These are phyloP conservation scores for Epinotia ramella DNA, from an alignment of 2,888 invertebrate species.

Conservation along the genomic window DNA sequence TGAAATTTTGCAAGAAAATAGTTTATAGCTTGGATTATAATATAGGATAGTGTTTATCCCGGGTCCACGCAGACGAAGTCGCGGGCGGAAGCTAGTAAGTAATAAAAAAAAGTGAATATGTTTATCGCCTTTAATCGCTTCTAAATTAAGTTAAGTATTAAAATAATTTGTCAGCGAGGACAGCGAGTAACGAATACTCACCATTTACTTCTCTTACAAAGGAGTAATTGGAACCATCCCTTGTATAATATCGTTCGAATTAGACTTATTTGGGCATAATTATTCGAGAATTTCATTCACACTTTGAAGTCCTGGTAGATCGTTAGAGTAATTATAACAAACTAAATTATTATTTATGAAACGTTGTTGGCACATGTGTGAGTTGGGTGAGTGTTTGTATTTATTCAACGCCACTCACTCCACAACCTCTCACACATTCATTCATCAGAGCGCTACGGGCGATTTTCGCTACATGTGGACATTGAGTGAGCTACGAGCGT, in stretches of 20 bases:
- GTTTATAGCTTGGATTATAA: no score
- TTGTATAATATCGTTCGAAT: conserved; percentile 8
- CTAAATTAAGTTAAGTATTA: neutral
- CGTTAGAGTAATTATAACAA: conserved; percentile 15
- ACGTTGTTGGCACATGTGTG: neutral
- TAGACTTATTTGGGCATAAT: conserved; percentile 24
- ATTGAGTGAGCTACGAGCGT: no score
- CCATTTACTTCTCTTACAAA: conserved; percentile 11
- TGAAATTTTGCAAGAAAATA: no score
- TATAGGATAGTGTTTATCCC: no score
- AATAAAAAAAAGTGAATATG: neutral
- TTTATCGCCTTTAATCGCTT: neutral
- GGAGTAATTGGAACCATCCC: conserved; percentile 4
- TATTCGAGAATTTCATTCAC: conserved; percentile 11
- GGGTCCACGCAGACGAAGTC: no score
- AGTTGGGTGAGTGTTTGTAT: no score
- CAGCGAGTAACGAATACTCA: neutral
- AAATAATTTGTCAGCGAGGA: neutral
- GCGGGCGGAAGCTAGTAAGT: neutral
- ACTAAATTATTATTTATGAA: neutral
- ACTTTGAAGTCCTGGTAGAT: conserved; percentile 20
- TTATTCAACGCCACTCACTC: no score
- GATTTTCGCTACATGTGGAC: no score
- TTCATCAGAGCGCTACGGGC: no score
- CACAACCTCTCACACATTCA: no score